Percentiles rank a stretch among this genome's conserved stretches.
Conservation (phyloP, 2,113 vertebrate genomes). For the Shinisaurus crocodilurus region DNA sequence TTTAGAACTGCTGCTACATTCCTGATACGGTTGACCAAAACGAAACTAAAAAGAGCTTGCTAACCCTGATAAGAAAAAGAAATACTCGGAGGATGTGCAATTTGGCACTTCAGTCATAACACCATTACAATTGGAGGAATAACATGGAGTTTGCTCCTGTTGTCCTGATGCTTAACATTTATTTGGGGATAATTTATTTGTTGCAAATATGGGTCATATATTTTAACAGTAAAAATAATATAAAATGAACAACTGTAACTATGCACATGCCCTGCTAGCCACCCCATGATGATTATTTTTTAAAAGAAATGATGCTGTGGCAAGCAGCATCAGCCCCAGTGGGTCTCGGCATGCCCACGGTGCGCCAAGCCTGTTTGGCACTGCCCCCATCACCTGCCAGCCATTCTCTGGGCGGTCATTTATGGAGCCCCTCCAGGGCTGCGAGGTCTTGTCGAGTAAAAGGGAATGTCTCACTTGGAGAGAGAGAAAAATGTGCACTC, state of each 20-base stretch:
- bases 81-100: not conserved
- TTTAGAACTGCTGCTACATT: not conserved
- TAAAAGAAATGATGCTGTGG: no score
- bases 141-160: no score
- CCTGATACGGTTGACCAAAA: not conserved
- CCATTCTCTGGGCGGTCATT: not conserved
- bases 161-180: not conserved
- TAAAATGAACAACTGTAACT: not conserved
- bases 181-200: no score
- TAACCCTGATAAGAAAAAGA: not conserved
- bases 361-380: not conserved
- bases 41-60: not conserved
- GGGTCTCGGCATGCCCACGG: no score
- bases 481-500: not conserved
- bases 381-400: not conserved
- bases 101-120: not conserved
- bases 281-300: not conserved
- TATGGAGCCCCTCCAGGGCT: no score
- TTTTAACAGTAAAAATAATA: not conserved
- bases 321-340: no score
- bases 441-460: no score
- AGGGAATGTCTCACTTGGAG: no score
- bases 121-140: not conserved
- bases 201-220: not conserved
- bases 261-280: not conserved